Conservation (phyloP, 1,140 invertebrate species). For the Drosophila miranda region DNA sequence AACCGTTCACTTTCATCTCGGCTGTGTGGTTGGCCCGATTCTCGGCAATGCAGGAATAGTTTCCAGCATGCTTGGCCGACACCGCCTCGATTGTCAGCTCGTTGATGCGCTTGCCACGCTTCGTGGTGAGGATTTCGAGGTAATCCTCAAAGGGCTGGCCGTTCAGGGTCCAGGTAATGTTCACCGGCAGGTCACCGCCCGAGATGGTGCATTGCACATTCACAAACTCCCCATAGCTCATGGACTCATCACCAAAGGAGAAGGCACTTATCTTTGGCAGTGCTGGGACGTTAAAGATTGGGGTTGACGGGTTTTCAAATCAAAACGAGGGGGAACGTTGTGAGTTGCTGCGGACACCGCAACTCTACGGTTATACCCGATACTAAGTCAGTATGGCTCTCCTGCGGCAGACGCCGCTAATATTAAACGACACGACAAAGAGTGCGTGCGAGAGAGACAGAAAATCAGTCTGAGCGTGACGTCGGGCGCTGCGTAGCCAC, state of each 20-base stretch:
- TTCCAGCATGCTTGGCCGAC: constrained; percentile 88
- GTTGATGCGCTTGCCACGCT: constrained; percentile 87
- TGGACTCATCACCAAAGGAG: constrained; percentile 85
- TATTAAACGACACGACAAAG: no score
- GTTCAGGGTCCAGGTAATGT: constrained; percentile 86
- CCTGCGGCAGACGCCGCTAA: no score
- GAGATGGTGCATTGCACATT: constrained; percentile 87
- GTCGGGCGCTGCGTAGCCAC: no score
- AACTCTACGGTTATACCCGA: no score
- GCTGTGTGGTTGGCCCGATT: constrained; percentile 88
- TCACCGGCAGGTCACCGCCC: constrained; percentile 87
- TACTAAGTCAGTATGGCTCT: no score
- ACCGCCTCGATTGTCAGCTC: constrained; percentile 90
- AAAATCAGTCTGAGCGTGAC: no score
- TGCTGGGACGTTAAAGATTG: constrained; percentile 81
- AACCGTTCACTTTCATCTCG: constrained; percentile 88
- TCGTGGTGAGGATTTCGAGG: constrained; percentile 84
- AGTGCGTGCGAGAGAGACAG: no score
- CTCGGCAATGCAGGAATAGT: constrained; percentile 90
- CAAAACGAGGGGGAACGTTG: no score
- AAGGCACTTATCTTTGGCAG: constrained; percentile 87
- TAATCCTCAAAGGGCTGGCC: constrained; percentile 83
- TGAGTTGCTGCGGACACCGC: no score
- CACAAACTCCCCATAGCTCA: constrained; percentile 89
- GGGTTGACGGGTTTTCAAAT: constrained; percentile 10